phyloP scores from a whole-genome alignment of 2,113 vertebrate genomes.

The Ceratotherium simum region DNA sequence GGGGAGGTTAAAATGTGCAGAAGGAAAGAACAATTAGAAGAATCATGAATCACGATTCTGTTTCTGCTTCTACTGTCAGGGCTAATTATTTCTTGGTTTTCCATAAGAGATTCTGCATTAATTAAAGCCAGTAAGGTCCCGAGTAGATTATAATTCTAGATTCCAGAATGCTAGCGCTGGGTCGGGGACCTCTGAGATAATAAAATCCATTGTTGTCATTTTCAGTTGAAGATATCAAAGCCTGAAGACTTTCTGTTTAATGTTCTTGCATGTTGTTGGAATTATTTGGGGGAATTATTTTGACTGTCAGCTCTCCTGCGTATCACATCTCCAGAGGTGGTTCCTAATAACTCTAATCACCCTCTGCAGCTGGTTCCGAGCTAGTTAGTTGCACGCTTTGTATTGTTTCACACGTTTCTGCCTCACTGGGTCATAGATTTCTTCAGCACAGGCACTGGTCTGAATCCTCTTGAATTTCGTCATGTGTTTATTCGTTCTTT shows the following conservation, averaged over 20 bases:
- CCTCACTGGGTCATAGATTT: not conserved
- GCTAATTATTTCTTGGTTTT: not conserved
- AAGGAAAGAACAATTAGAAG: not conserved
- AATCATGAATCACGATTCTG: fast-evolving
- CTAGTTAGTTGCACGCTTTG: fast-evolving
- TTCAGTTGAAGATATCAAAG: not conserved
- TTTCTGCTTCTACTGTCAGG: not conserved
- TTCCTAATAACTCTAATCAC: not conserved
- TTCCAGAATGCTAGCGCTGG: fast-evolving
- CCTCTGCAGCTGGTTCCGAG: fast-evolving
- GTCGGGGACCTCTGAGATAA: not conserved
- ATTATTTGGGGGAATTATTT: fast-evolving
- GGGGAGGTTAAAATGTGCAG: not conserved
- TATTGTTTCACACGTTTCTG: fast-evolving
- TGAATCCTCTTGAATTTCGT: not conserved
- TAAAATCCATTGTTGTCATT: no score
- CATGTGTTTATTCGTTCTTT: not conserved
- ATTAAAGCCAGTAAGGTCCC: not conserved
- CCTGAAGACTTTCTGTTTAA: not conserved
- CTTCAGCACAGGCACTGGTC: fast-evolving
- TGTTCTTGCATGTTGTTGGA: fast-evolving
- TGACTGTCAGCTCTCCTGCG: fast-evolving
- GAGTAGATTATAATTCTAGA: not conserved
- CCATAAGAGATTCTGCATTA: not conserved
- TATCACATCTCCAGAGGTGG: fast-evolving